Conservation (phyloP, 2,113 vertebrate genomes). For the Arizona elegans region DNA sequence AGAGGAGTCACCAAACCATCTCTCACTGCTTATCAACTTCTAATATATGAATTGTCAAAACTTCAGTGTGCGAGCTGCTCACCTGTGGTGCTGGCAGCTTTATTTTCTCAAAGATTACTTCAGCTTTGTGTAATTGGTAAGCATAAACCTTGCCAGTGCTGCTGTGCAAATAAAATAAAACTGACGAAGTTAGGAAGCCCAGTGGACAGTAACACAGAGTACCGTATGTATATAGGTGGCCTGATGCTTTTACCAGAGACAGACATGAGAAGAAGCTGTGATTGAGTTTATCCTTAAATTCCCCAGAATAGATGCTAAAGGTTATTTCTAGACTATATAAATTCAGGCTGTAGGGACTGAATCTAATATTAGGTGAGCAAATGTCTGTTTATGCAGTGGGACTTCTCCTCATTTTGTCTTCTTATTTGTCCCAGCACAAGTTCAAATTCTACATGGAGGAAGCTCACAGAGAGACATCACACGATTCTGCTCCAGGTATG, state of each 20-base stretch:
- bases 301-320: background rate
- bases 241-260: background rate
- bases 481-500: background rate
- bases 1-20: rapidly evolving
- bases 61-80: constrained; percentile 36
- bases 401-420: background rate
- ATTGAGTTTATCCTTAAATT: background rate
- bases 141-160: constrained; percentile 14
- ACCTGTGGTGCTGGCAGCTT: background rate
- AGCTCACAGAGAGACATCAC: background rate
- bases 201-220: background rate
- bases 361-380: background rate
- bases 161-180: background rate
- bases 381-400: background rate
- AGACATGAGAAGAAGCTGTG: background rate
- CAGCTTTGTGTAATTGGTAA: constrained; percentile 32
- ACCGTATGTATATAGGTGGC: background rate
- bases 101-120: constrained; percentile 44
- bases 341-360: background rate
- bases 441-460: background rate
- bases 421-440: background rate
- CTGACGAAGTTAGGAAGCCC: rapidly evolving
- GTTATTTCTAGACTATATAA: background rate
- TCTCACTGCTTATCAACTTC: constrained; percentile 48
- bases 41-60: constrained; percentile 56